Base-by-base conservation (phyloP, 2,113 vertebrate species). In the Atlantisia rogersi region DNA sequence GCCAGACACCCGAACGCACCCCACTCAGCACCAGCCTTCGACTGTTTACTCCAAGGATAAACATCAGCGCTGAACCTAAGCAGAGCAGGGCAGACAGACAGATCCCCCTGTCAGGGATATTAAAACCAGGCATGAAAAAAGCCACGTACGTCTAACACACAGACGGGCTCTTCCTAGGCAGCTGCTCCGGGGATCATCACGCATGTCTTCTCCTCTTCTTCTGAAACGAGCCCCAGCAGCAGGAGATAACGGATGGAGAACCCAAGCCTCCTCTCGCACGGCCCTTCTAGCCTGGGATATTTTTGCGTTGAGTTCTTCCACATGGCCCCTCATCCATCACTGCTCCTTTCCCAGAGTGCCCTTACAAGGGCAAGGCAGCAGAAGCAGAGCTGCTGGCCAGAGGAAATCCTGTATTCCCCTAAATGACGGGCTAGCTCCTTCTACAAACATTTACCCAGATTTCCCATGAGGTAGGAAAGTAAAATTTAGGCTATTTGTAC, bases 361-460 rank as follows among this genome's bases (percentile, higher is more conserved):
- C 96, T 96, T 97, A 97, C 95, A 97, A 97, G 97, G 97, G 81
- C 97, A 97, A 68, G 80, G 93, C 73, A 8, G 37, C 5, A 83
- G 87, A 78, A 79, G 84, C 28, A 8, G 12, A 40, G 77, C 82
- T 21, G 37, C 82, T 29, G 90, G 53, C 75, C 28, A 0, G 39
- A 32, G 78, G 89, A 79, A 94, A 77, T 50, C 81, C 81, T 91
- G 2, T 68, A 14, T 11, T 96, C 73, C 80, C 85, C 69, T 6
- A 62, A 83, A 58, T 37, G 74, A 91, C 70, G 0, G 71, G 9
- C 92, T 24, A 68, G 80, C 26, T 62, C 65, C 64, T 55, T 55
- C n/a, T 6, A 46, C 46, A 96, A 96, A 95, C 94, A 92, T 71
- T 76, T 46, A 84, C 44, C 73, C 87, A 73, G 11, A 53, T 88